Conservation (phyloP, 2,113 vertebrate genomes). For the Nettapus auritus region DNA sequence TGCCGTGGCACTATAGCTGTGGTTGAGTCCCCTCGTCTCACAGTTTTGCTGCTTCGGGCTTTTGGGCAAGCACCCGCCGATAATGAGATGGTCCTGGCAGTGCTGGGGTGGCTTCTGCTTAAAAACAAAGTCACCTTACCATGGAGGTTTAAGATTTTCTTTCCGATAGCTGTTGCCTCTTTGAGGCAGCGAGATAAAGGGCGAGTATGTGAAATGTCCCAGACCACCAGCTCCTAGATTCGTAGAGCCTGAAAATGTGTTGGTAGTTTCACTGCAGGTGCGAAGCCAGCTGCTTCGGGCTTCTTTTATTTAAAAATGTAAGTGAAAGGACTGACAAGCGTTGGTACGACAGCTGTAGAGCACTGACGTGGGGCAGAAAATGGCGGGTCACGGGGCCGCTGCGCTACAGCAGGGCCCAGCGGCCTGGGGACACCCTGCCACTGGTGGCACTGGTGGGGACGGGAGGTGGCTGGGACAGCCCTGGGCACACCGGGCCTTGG, state of each 20-base stretch:
- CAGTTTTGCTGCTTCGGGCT: not conserved
- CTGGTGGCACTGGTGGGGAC: not conserved
- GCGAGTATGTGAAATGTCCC: not conserved
- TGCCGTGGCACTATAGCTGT: not conserved
- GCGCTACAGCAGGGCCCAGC: too few species aligned
- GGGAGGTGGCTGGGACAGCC: not conserved
- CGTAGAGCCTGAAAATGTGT: not conserved
- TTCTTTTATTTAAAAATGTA: not conserved
- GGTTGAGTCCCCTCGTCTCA: not conserved
- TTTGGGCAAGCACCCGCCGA: not conserved
- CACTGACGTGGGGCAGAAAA: fast-evolving
- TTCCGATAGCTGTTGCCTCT: not conserved
- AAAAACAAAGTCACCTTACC: not conserved
- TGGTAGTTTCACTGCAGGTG: not conserved
- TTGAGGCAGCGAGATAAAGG: not conserved
- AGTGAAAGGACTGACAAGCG: not conserved
- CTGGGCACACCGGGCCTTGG: not conserved
- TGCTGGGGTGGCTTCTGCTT: not conserved
- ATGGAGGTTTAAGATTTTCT: not conserved
- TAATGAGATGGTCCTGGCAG: not conserved
- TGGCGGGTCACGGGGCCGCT: not conserved
- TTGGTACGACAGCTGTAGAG: not conserved
- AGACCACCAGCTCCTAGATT: not conserved
- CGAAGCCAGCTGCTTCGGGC: not conserved
- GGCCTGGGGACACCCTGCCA: not conserved